phyloP scores from a whole-genome alignment of 2,113 vertebrate genomes.

The Helogale parvula region DNA sequence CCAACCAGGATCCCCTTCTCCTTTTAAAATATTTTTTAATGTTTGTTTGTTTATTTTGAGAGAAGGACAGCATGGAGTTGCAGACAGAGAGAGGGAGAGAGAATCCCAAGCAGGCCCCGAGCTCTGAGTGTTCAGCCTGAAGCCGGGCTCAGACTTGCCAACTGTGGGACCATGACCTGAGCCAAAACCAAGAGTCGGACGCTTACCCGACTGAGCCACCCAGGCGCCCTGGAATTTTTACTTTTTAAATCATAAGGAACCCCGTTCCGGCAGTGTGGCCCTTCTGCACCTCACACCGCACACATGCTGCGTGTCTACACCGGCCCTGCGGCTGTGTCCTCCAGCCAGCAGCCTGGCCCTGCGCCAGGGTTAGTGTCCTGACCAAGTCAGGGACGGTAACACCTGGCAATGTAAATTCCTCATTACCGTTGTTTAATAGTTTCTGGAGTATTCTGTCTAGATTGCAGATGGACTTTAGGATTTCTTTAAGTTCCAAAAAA shows the following conservation, averaged over 20 bases:
- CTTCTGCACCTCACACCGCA: too few species aligned
- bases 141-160: fast-evolving
- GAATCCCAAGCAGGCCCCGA: background rate
- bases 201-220: background rate
- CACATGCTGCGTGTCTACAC: background rate
- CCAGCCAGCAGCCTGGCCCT: background rate
- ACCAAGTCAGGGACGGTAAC: background rate
- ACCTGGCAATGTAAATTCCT: background rate
- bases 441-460: background rate
- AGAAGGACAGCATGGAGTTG: too few species aligned
- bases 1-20: background rate
- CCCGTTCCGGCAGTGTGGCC: background rate
- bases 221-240: background rate
- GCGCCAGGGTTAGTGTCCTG: background rate
- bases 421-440: background rate
- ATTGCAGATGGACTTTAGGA: background rate
- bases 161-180: background rate
- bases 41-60: too few species aligned
- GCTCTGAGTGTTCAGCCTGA: background rate
- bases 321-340: background rate
- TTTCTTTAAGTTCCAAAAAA: background rate
- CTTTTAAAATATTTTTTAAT: background rate
- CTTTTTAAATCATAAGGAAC: background rate
- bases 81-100: background rate
- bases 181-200: background rate